Base-by-base conservation (phyloP, 2,888 invertebrate species). In the Agrochola litura region DNA sequence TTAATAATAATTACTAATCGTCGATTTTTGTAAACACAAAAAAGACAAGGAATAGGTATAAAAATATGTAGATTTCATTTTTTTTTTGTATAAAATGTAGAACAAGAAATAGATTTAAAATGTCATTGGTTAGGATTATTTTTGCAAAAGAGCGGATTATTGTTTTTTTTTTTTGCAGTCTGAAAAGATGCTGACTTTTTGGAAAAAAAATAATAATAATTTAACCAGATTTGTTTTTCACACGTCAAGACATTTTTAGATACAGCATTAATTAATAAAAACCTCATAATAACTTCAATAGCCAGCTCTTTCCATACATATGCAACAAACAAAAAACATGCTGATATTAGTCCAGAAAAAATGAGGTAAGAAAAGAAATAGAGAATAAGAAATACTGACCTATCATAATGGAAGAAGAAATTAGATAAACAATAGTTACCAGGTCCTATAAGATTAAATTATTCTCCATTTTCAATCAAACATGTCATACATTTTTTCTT, bases 401-500 rank as follows among this genome's bases (percentile, higher is more conserved):
- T 61, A 81, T 64, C 10, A 19, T 41, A 69, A 25, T 60, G 16
- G n/a, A 56, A 63, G n/a, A 52, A 22, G 25, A 37, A 56, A 61
- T n/a, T 58, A 43, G 12, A 49, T 63, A 49, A 61, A 56, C 22
- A 54, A 64, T 75, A 54, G 46, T 81, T 75, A 69, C 64, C 82
- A 70, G 43, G 58, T 83, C 84, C 61, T 52, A 9, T 54, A 68
- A 46, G 25, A 52, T 52, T 19, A 16, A 37, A 46, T 76, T 4
- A 14, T 14, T 37, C 65, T 46, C n/a, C 25, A 54, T 43, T 14
- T 76, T 87, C 56, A 88, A 19, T 93, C 93, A 81, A 93, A 84
- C 5, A 95, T 91, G 63, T 96, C 95, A 49, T 70, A 74, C 22
- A 96, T 80, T 79, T 90, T 92, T 9, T 95, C 92, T 60, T 90